Evolutionary conservation across 2,797 vertebrate genomes (phyloP), one percentile per base, ranked within the genome.

Genomic region (Lophura swinhoii): DNA sequence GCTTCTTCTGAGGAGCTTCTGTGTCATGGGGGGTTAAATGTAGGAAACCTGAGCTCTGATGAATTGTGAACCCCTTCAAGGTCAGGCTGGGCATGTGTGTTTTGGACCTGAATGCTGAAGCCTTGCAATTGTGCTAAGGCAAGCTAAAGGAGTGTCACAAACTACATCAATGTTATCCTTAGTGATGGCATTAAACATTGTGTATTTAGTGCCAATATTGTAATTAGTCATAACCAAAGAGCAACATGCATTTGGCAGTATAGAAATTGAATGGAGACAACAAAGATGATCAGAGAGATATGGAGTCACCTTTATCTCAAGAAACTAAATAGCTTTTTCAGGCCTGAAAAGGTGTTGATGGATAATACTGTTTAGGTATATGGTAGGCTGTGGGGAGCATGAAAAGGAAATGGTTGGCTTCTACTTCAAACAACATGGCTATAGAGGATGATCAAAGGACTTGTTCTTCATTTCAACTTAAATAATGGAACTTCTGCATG

Each of bases 171-270:
- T 6, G 2, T 41, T n/a, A 28, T 44, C 55, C 74, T 67, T 48
- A 41, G 29, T 9, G 7, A 44, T 18, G 46, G 21, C 24, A 1
- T 33, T 24, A 66, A 9, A 21, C 18, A 39, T n/a, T 0, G 1
- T 28, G 31, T 4, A 4, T 44, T 79, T 74, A 71, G 33, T 49
- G 29, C 18, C 39, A 26, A 2, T n/a, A 2, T 13, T 63, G 26
- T 55, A 13, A 59, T 31, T 53, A 33, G 46, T 51, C 28, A 24
- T n/a, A 58, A 21, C 9, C 10, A 29, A n/a, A 64, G 24, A 44
- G 56, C 26, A 44, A 3, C 0, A 0, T 31, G 6, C 8, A 3
- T 64, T 91, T 64, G 79, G 35, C 44, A 33, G 5, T 43, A 10
- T 3, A 55, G 70, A 49, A 74, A 24, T 46, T 33, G 58, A 71